Percentiles rank a stretch among this genome's conserved stretches.
These are phyloP conservation scores for Gambelia wislizenii DNA, from an alignment of 2,797 vertebrate species.

Conservation along the genomic window DNA sequence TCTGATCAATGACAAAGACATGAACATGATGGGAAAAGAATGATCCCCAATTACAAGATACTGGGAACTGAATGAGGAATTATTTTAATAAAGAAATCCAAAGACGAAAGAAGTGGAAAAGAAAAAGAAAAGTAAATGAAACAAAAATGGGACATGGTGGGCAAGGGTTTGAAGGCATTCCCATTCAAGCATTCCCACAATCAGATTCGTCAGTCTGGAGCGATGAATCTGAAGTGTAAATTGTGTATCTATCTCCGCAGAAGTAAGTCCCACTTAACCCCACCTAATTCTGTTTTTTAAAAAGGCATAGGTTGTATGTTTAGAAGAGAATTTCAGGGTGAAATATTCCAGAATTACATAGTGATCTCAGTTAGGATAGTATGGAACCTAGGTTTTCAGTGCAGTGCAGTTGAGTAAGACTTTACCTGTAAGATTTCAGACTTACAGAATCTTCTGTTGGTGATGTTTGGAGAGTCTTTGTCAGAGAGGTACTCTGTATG, in stretches of 20 bases:
- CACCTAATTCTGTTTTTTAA: background rate
- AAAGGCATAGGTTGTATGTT: background rate
- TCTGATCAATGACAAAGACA: too few relatives aligned
- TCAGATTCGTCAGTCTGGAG: background rate
- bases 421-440: background rate
- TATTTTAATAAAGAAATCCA: too few relatives aligned
- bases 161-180: conserved; percentile 15
- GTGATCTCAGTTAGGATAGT: background rate
- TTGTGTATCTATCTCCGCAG: background rate
- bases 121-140: too few relatives aligned
- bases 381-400: background rate
- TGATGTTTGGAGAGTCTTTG: too few relatives aligned
- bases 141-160: conserved; percentile 1
- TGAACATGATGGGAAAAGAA: too few relatives aligned
- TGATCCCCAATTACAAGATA: too few relatives aligned
- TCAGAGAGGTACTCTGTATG: too few relatives aligned
- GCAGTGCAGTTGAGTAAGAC: background rate
- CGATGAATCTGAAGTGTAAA: too few relatives aligned
- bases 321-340: background rate
- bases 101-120: too few relatives aligned
- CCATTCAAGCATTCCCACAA: conserved; percentile 4
- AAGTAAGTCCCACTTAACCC: background rate
- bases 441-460: too few relatives aligned
- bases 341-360: background rate
- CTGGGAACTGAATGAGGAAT: too few relatives aligned